phyloP scores from a whole-genome alignment of 2,888 invertebrate species.

The Caenorhabditis sp. region DNA sequence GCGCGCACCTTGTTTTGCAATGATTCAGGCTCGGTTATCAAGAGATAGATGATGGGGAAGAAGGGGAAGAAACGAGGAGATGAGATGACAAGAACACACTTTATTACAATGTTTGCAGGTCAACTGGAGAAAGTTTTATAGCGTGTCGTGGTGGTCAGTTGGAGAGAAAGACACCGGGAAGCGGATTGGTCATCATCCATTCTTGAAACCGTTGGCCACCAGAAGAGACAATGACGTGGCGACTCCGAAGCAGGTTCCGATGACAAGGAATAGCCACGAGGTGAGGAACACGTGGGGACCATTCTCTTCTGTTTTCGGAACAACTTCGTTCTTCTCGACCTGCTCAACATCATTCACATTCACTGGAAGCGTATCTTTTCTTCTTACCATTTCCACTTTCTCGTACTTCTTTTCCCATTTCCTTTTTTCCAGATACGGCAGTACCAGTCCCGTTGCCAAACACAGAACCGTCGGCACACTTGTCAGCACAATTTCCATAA shows the following conservation, averaged over 20 bases:
- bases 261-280: conserved; percentile 25
- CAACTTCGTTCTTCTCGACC: conserved; percentile 18
- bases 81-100: conserved; percentile 3
- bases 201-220: conserved; percentile 46
- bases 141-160: not conserved
- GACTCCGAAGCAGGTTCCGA: conserved; percentile 28
- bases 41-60: not conserved
- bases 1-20: conserved; percentile 3
- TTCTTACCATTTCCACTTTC: conserved; percentile 45
- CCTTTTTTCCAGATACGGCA: not conserved
- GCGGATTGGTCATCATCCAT: conserved; percentile 17
- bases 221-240: conserved; percentile 44
- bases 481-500: conserved; percentile 53
- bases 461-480: conserved; percentile 42
- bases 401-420: conserved; percentile 1
- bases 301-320: not conserved
- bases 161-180: not conserved
- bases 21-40: conserved; percentile 1
- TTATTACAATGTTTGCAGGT: conserved; percentile 35
- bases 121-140: conserved; percentile 30
- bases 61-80: not conserved
- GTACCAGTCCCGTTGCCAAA: not conserved
- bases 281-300: not conserved
- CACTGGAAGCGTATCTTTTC: not conserved
- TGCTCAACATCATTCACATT: too few species aligned